Evolutionary conservation across 1,140 invertebrate genomes (phyloP).

Genomic region (Leptoteleia sp.): DNA sequence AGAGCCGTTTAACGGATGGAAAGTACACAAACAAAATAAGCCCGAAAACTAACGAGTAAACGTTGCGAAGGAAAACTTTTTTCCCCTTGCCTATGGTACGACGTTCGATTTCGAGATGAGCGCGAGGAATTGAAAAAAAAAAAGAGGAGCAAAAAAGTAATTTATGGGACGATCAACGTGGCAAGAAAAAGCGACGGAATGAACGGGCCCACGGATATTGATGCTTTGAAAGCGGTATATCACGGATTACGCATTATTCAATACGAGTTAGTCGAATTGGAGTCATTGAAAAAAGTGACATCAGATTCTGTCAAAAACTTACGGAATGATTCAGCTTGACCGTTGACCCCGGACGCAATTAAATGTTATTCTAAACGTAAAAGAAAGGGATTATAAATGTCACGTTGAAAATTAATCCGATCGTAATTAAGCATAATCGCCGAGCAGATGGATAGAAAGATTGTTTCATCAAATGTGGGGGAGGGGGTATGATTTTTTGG

Average conservation of each 20-base stretch:
- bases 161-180: constrained; percentile 8
- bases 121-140: too few relatives aligned
- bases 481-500: too few relatives aligned
- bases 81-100: not conserved
- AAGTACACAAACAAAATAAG: not conserved
- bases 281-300: not conserved
- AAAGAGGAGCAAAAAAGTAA: not conserved
- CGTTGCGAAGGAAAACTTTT: not conserved
- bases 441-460: too few relatives aligned
- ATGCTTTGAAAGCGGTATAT: constrained; percentile 10
- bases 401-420: not conserved
- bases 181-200: constrained; percentile 2
- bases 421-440: constrained; percentile 1
- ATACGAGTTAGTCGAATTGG: not conserved
- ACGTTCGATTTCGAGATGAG: not conserved
- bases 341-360: constrained; percentile 13
- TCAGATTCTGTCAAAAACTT: constrained; percentile 11
- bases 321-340: constrained; percentile 15
- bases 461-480: too few relatives aligned
- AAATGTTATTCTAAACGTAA: not conserved
- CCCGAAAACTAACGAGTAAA: too few relatives aligned
- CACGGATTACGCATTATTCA: constrained; percentile 4
- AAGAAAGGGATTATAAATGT: not conserved
- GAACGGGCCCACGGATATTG: not conserved
- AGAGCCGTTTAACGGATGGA: not conserved